Base-by-base conservation (phyloP, 2,797 vertebrate genomes). In the Lepus townsendii region DNA sequence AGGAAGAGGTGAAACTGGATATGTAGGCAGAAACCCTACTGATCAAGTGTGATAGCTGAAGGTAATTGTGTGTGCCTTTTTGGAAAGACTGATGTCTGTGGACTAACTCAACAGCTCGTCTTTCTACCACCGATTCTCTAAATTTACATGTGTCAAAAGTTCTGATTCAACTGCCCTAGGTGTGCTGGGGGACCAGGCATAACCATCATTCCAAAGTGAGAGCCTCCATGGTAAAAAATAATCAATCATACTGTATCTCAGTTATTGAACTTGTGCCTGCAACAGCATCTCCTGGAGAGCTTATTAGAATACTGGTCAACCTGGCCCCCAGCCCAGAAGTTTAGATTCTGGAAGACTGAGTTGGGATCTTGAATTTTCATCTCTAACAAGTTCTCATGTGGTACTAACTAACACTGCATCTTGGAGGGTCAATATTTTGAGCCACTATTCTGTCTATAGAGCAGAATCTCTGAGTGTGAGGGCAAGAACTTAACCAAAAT, bases 1-100 rank as follows among this genome's bases (percentile, higher is more conserved):
- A 26, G 72, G 19, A 71, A 76, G 50, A 22, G 13, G 24, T 4
- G 8, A 69, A 66, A 50, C 0, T 88, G 20, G 68, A 7, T 69
- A 4, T 20, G 16, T 71, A 79, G 22, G 30, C 19, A 78, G 50
- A 90, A 72, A 52, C 42, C 50, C 7, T 80, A 57, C 65, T 3
- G 17, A 42, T 30, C 26, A 52, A 88, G n/a, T 11, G 1, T 60
- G 75, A 68, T 42, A 60, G n/a, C 3, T 73, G 16, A 72, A 82
- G n/a, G n/a, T 7, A 75, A 26, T 5, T 35, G 17, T 42, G 52
- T 68, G 13, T 62, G 26, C 52, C 38, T 66, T 47, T 83, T 27
- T 19, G 26, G 42, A 11, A 7, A 22, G 2, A 35, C 4, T 42
- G 26, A n/a, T 3, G 8, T 3, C 11, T 1, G 5, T 8, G 19